Evolutionary conservation across 2,797 vertebrate genomes (phyloP).

Genomic region (Urocyon cinereoargenteus): DNA sequence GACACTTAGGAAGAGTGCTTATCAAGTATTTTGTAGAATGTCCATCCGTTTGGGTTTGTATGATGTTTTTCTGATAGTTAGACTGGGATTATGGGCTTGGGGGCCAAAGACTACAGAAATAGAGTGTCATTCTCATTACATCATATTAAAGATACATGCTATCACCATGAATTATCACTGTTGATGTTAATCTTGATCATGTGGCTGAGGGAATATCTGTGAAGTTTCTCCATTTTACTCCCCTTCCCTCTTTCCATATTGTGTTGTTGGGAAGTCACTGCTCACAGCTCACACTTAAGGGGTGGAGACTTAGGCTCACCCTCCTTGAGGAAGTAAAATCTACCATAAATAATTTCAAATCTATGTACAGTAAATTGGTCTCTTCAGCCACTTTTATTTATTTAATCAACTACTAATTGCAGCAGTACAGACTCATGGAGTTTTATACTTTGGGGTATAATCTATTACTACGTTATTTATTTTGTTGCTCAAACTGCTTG

Average conservation of each 20-base stretch:
- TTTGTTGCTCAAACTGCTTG: constrained; percentile 2
- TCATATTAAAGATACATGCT: not conserved
- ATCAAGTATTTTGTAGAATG: not conserved
- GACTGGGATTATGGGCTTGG: not conserved
- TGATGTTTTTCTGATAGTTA: not conserved
- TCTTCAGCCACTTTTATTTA: not conserved
- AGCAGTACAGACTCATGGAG: not conserved
- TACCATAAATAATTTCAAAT: constrained; percentile 10
- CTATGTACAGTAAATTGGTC: not conserved
- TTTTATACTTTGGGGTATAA: not conserved
- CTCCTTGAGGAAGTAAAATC: not conserved
- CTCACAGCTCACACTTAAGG: not conserved
- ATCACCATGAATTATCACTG: not conserved
- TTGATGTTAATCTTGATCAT: not conserved
- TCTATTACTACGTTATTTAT: not conserved
- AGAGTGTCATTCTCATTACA: not conserved
- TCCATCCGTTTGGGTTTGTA: not conserved
- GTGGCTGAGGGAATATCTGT: not conserved
- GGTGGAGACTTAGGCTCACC: not conserved
- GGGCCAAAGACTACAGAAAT: not conserved
- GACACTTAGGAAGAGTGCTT: not conserved
- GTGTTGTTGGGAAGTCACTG: not conserved
- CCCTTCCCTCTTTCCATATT: not conserved
- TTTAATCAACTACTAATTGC: constrained; percentile 5
- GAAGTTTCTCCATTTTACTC: not conserved